Evolutionary conservation across 2,113 vertebrate genomes (phyloP).

Genomic region (Physeter macrocephalus): DNA sequence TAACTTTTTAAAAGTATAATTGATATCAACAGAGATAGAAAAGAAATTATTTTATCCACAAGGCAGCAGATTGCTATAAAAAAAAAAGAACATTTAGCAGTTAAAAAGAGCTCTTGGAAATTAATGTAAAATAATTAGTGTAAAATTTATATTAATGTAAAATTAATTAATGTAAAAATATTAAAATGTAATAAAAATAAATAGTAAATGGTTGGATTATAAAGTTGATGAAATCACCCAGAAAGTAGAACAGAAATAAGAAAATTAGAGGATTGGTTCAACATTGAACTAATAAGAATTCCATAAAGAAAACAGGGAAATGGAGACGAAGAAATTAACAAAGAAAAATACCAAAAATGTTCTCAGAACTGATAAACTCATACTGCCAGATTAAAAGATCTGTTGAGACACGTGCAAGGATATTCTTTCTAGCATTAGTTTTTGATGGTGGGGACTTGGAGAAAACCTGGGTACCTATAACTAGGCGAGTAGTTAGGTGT

Average conservation of each 20-base stretch:
- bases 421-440: neutral
- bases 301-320: neutral
- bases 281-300: neutral
- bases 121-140: neutral
- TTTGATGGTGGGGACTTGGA: neutral
- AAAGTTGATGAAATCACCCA: neutral
- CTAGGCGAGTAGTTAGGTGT: neutral
- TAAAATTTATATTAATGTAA: neutral
- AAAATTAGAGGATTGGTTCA: neutral
- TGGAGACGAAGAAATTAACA: constrained; percentile 18
- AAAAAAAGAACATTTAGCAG: neutral
- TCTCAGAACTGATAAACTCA: neutral
- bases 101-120: neutral
- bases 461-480: neutral
- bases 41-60: neutral
- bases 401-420: neutral
- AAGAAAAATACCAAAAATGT: neutral
- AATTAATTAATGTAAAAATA: neutral
- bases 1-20: neutral
- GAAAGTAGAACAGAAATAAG: neutral
- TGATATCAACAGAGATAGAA: neutral
- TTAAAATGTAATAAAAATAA: neutral
- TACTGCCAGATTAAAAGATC: neutral
- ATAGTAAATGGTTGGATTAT: neutral
- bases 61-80: neutral